phyloP scores from a whole-genome alignment of 2,797 vertebrate species.

The Trichosurus vulpecula region DNA sequence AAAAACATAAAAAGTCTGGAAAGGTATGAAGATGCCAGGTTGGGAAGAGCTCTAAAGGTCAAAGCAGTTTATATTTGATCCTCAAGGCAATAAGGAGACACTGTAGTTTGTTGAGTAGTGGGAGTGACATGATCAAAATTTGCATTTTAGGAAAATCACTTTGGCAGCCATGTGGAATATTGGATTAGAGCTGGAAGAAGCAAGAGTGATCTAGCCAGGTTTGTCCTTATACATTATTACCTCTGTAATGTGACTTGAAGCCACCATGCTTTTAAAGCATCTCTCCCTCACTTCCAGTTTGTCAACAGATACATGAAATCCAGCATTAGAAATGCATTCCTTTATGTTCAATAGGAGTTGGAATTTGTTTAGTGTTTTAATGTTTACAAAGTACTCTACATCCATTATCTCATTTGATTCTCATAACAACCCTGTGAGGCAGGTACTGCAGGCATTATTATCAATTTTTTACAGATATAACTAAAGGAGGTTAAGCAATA shows the following conservation, averaged over 20 bases:
- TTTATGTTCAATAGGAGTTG: background rate
- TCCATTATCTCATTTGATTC: background rate
- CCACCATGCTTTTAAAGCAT: background rate
- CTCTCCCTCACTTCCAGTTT: background rate
- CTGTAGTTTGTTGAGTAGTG: background rate
- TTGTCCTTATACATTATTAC: background rate
- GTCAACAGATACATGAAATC: background rate
- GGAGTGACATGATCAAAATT: background rate
- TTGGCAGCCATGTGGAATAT: background rate
- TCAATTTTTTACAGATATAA: background rate
- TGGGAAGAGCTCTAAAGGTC: background rate
- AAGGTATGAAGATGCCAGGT: background rate
- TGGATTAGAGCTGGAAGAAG: background rate
- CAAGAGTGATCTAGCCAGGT: background rate
- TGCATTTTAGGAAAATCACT: background rate
- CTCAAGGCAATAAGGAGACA: background rate
- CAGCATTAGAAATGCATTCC: background rate
- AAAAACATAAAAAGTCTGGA: background rate
- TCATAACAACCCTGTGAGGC: background rate
- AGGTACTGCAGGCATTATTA: background rate
- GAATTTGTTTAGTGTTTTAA: background rate
- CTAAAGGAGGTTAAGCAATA: background rate
- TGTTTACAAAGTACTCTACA: background rate
- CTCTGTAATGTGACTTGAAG: background rate
- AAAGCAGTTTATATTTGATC: background rate